A percentile compares a stretch with the other conserved stretches of the same genome.
These are phyloP conservation scores for Chlorospingus semifuscus DNA, from an alignment of 2,797 vertebrate species.

Conservation along the genomic window DNA sequence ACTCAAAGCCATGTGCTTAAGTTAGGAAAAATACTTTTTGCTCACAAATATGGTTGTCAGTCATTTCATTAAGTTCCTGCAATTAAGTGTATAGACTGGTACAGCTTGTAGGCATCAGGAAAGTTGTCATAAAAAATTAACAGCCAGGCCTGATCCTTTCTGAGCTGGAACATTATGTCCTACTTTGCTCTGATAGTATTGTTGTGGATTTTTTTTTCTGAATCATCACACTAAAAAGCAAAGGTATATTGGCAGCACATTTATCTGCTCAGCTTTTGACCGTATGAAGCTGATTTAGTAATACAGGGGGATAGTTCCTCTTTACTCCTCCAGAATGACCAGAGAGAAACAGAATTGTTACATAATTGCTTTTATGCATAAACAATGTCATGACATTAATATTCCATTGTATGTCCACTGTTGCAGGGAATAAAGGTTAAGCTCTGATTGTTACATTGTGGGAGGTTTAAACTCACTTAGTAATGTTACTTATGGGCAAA, in stretches of 20 bases:
- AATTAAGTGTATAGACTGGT: not conserved
- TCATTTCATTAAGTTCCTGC: not conserved
- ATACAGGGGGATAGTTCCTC: not conserved
- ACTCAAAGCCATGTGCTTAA: not conserved
- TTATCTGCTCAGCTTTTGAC: not conserved
- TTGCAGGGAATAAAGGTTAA: constrained; percentile 39
- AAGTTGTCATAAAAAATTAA: not conserved
- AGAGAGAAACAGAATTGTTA: constrained; percentile 22
- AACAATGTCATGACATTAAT: constrained; percentile 37
- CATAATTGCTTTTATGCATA: constrained; percentile 38
- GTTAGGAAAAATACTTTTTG: not conserved
- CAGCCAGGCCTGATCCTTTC: not conserved
- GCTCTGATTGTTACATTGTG: not conserved
- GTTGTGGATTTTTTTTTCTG: not conserved
- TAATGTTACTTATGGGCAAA: constrained; percentile 54
- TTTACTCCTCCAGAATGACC: not conserved
- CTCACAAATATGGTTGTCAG: not conserved
- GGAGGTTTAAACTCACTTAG: constrained; percentile 36
- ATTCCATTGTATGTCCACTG: not conserved
- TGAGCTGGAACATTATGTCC: constrained; percentile 6
- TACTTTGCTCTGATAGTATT: not conserved
- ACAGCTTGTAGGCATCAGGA: not conserved
- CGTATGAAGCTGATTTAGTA: not conserved
- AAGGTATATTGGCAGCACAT: not conserved
- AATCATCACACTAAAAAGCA: not conserved